These are phyloP conservation scores for Salvelinus alpinus DNA, from an alignment of 2,113 vertebrate genomes.

Conservation along the genomic window DNA sequence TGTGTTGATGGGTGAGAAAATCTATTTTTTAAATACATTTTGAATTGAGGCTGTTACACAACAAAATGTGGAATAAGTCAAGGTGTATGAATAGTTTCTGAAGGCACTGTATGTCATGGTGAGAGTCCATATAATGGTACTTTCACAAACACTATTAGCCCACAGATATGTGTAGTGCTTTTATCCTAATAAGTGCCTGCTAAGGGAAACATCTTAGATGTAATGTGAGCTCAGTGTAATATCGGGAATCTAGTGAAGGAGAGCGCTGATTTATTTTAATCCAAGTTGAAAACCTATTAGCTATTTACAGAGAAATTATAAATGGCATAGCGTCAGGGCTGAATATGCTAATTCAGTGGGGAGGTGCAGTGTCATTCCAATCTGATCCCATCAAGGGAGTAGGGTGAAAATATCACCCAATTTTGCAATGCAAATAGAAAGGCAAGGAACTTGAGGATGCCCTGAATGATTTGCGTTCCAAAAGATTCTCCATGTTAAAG, in stretches of 20 bases:
- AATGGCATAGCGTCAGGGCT: slow-evolving; percentile 35
- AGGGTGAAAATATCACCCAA: slow-evolving; percentile 4
- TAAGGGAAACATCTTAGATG: neutral
- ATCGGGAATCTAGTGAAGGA: neutral
- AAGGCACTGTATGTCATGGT: neutral
- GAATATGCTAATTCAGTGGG: slow-evolving; percentile 39
- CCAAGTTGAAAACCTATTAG: slow-evolving; percentile 49
- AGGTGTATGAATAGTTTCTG: too few species aligned
- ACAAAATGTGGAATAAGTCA: too few species aligned
- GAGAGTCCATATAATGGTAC: neutral
- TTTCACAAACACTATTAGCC: too few species aligned
- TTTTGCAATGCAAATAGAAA: slow-evolving; percentile 17
- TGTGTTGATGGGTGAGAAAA: too few species aligned
- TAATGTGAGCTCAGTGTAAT: neutral
- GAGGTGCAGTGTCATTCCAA: slow-evolving; percentile 33
- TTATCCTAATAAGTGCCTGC: too few species aligned
- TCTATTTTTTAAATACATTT: too few species aligned
- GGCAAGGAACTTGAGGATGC: neutral
- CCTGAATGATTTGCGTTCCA: slow-evolving; percentile 19
- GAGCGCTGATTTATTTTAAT: slow-evolving; percentile 54
- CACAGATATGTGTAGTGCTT: too few species aligned
- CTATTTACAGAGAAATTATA: slow-evolving; percentile 42
- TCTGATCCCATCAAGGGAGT: neutral
- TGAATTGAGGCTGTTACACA: too few species aligned
- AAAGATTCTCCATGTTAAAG: too few species aligned